Evolutionary conservation across 2,888 invertebrate genomes (phyloP).

Genomic region (Heteromyza rotundicornis): DNA sequence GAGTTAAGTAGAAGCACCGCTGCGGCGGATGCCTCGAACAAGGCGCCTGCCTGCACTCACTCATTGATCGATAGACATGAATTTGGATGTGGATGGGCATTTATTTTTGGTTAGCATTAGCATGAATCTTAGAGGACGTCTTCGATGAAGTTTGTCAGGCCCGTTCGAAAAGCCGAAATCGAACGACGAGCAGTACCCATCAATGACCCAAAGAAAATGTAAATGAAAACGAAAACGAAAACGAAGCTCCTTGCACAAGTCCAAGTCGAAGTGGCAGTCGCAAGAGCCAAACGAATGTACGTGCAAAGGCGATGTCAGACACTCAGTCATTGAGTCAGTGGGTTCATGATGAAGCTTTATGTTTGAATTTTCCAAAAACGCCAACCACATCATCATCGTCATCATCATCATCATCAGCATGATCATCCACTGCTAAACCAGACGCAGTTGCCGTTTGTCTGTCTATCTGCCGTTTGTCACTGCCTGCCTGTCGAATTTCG

Average conservation of each 20-base stretch:
- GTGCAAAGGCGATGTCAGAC: constrained; percentile 20
- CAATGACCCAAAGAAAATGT: constrained; percentile 56
- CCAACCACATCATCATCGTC: not conserved
- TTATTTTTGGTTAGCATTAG: constrained; percentile 3
- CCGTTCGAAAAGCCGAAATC: constrained; percentile 8
- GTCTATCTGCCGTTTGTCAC: constrained; percentile 19
- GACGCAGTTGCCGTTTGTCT: constrained; percentile 4
- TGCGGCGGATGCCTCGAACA: not conserved
- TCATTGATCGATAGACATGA: constrained; percentile 46
- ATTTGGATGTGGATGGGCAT: constrained; percentile 44
- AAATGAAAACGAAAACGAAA: constrained; percentile 36
- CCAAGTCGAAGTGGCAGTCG: no score
- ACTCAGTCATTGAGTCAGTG: constrained; percentile 55
- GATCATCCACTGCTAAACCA: not conserved
- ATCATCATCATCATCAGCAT: no score
- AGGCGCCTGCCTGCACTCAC: constrained; percentile 1
- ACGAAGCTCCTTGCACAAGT: constrained; percentile 14
- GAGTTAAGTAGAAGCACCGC: not conserved
- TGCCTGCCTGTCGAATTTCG: constrained; percentile 24
- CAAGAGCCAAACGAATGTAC: no score
- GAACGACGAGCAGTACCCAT: constrained; percentile 21
- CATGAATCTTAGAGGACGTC: constrained; percentile 2
- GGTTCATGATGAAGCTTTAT: constrained; percentile 35
- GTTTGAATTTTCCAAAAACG: constrained; percentile 7
- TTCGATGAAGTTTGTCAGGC: constrained; percentile 37